Base-by-base conservation (phyloP, 2,797 vertebrate genomes). In the Strix occidentalis region DNA sequence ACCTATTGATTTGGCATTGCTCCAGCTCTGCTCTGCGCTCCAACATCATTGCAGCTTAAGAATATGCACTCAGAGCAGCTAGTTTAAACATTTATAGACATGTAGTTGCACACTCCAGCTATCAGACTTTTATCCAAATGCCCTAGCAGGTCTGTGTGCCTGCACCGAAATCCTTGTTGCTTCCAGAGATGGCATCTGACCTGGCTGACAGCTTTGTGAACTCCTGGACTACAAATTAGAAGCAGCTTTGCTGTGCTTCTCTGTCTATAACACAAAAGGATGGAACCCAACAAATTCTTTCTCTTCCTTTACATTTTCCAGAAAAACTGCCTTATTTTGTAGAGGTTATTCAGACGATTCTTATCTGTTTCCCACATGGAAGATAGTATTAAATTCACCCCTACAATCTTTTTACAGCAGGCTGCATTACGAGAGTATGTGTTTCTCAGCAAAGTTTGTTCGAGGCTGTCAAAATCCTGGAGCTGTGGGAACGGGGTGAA, bases 41-140 rank as follows among this genome's bases (percentile, higher is more conserved):
- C 48, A 43, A 57, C 66, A 14, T 63, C 69, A 19, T 15, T 70
- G 37, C 53, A 80, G 53, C 68, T 64, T 60, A 56, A 89, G 71
- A 89, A 66, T 21, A 28, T 0, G 1, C 15, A 33, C 64, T 64
- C 35, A 33, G 64, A 77, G 41, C 24, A 84, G 45, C 24, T 39
- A 74, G 18, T 66, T 94, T 92, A 93, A 92, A 80, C 89, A 96
- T 96, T 89, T 91, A 87, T 51, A 65, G 57, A 65, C 2, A 0
- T 16, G 28, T 31, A 45, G 57, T 29, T 77, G 82, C 29, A 83
- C 15, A 16, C 18, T 71, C n/a, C 75, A 57, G 48, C 75, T 92
- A 64, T 63, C 66, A 90, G 61, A 24, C 65, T 57, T 96, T 35
- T 71, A 68, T 65, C 61, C 68, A 80, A 74, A 39, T 12, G 29